Evolutionary conservation across 2,113 vertebrate species (phyloP).

Genomic region (Trematocara variabile): DNA sequence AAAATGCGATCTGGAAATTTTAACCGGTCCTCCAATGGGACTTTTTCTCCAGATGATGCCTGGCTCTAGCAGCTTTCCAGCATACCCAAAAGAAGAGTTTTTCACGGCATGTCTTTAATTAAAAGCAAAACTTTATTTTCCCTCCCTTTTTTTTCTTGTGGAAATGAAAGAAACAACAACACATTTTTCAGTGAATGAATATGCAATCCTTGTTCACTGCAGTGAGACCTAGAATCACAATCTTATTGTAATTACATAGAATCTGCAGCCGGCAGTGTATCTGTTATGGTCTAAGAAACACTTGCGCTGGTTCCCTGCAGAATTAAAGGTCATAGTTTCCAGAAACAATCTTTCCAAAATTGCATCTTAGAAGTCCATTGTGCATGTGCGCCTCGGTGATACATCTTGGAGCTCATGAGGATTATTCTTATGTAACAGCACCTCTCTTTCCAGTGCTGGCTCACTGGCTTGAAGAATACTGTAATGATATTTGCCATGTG

Average conservation of each 20-base stretch:
- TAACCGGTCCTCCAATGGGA: background rate
- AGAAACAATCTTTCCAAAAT: background rate
- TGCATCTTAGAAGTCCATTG: background rate
- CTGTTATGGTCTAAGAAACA: background rate
- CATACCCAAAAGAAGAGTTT: background rate
- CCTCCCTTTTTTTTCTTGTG: background rate
- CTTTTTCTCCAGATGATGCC: background rate
- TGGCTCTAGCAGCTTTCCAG: background rate
- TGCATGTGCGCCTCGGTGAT: background rate
- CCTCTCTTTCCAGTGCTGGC: conserved; percentile 10
- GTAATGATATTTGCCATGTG: conserved; percentile 55
- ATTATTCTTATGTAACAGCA: conserved; percentile 2
- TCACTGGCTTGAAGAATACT: conserved; percentile 36
- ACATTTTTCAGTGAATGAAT: background rate
- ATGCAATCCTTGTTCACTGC: background rate
- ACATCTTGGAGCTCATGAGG: background rate
- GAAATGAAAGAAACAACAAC: background rate
- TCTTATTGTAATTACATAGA: background rate
- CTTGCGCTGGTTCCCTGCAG: background rate
- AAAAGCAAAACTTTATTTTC: background rate
- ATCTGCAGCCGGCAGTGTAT: background rate
- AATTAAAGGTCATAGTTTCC: background rate
- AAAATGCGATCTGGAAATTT: background rate
- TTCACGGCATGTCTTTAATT: background rate
- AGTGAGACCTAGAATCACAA: background rate